phyloP scores from a whole-genome alignment of 2,888 invertebrate genomes.

The Shargacucullia verbasci region DNA sequence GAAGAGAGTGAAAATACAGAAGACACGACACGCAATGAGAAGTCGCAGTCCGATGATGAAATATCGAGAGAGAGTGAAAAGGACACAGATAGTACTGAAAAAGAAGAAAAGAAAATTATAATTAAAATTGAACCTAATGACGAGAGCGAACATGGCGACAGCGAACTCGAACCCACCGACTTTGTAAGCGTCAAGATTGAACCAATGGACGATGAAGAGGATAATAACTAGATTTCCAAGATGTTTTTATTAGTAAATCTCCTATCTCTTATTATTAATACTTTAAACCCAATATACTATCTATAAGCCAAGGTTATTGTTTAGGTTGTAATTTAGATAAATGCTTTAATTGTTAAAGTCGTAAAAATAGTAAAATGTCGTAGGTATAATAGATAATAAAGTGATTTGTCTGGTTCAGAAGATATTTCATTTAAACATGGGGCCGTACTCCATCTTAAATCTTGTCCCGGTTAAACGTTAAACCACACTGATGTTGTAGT shows the following conservation, averaged over 20 bases:
- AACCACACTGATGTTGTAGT: no score
- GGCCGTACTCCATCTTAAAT: no score
- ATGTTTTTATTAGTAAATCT: slow-evolving; percentile 1
- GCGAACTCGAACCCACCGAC: slow-evolving; percentile 79
- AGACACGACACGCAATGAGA: slow-evolving; percentile 15
- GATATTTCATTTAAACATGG: slow-evolving; percentile 29
- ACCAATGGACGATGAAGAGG: slow-evolving; percentile 67
- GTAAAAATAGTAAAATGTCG: slow-evolving; percentile 4
- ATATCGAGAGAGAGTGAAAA: slow-evolving; percentile 22
- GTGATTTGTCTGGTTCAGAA: slow-evolving; percentile 5
- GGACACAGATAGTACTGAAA: slow-evolving; percentile 37
- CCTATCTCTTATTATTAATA: not conserved
- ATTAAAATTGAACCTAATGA: slow-evolving; percentile 51
- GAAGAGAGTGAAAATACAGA: slow-evolving; percentile 16
- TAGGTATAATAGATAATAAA: slow-evolving; percentile 29
- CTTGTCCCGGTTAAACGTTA: no score
- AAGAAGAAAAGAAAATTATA: slow-evolving; percentile 18
- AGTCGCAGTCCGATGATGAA: slow-evolving; percentile 38
- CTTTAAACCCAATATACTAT: not conserved
- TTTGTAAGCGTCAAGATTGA: slow-evolving; percentile 85
- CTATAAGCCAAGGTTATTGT: slow-evolving; percentile 1
- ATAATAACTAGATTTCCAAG: not conserved
- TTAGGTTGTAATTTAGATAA: slow-evolving; percentile 3
- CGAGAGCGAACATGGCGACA: slow-evolving; percentile 40
- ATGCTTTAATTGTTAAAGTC: not conserved